Base-by-base conservation (phyloP, 2,888 invertebrate species). In the Drosophila ustulata region DNA sequence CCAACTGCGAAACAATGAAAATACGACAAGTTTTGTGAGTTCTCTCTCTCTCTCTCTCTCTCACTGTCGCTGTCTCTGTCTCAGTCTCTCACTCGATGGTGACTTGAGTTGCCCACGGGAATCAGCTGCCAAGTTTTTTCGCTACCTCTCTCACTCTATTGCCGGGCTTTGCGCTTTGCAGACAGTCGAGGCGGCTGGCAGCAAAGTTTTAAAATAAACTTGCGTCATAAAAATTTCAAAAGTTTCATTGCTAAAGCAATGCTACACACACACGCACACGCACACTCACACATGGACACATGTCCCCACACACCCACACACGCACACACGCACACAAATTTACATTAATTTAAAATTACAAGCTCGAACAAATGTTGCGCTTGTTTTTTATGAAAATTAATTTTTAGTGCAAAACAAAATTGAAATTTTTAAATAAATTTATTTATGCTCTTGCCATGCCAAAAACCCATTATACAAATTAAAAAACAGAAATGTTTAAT, bases 151-250 rank as follows among this genome's bases (percentile, higher is more conserved):
- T 34, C 34, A 11, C 34, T 34, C 34, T 11, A 3, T 34, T 9
- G 0, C 9, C 32, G 52, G 13, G 41, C 56, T 5, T 28, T 43
- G 43, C 45, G 55, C 13, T 39, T 52, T 52, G 51, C 64, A 70
- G 66, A 61, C 66, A 62, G 67, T 25, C 71, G 23, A 65, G 50
- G 67, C 78, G 82, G 80, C 82, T 78, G 78, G 79, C 45, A 66
- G 49, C 39, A 83, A 88, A 86, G 80, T 82, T 86, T 80, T 71
- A 80, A 82, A 83, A 80, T 80, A 80, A 88, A 82, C 82, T 88
- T 87, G 80, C 73, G 77, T 88, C 86, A 86, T 86, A 88, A 82
- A 82, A 88, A 76, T 82, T 75, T 80, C 70, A 82, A 86, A 86
- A 83, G 68, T 82, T 82, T 80, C 75, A 67, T 71, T 65, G 71